Conservation (phyloP, 2,113 vertebrate species). For the Lamprologus callipterus region DNA sequence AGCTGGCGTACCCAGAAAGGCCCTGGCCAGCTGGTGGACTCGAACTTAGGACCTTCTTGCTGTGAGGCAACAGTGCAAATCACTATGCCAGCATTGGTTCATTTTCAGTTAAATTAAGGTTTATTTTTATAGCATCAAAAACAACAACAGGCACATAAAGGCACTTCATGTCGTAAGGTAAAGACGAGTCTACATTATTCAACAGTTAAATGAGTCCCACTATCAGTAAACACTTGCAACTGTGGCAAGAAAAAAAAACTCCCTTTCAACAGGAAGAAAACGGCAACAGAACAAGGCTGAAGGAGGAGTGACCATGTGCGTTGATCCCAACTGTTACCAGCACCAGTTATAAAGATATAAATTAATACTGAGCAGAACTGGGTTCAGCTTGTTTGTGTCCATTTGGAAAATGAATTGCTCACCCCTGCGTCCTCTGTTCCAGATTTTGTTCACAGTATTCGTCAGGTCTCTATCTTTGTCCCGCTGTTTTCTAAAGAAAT, state of each 20-base stretch:
- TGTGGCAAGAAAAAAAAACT: not conserved
- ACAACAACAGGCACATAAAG: not conserved
- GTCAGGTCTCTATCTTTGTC: not conserved
- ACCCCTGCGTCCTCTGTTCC: not conserved
- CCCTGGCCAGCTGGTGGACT: accelerated
- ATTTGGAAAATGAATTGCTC: not conserved
- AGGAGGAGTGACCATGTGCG: not conserved
- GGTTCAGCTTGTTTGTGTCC: accelerated
- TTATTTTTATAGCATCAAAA: not conserved
- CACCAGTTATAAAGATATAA: not conserved
- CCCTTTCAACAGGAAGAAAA: not conserved
- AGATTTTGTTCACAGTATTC: accelerated
- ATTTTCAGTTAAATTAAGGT: not conserved
- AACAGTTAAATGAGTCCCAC: not conserved
- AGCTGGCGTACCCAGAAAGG: not conserved
- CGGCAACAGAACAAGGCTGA: accelerated
- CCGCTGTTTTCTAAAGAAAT: accelerated
- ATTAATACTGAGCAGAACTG: accelerated
- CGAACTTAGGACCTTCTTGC: accelerated
- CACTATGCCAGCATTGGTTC: accelerated
- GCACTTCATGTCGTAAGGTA: accelerated
- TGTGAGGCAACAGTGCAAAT: not conserved
- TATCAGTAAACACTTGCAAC: not conserved
- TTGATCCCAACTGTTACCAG: accelerated
- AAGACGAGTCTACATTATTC: accelerated